Evolutionary conservation across 1,140 invertebrate species (phyloP).

Genomic region (Tribolium madens): DNA sequence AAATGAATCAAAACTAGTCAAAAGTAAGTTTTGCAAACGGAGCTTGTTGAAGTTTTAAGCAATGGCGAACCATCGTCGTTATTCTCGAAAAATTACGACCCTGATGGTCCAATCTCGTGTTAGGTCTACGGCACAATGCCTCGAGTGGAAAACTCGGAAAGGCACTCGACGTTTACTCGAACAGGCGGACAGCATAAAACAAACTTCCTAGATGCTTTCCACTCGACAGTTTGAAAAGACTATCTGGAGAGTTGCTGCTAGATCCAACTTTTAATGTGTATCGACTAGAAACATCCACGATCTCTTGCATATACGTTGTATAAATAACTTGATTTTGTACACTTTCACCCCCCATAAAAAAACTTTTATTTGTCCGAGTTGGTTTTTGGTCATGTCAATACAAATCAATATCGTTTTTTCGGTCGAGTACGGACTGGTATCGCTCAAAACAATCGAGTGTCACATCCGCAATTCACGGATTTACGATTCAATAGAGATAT

Average conservation of each 20-base stretch:
- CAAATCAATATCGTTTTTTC: slow-evolving; percentile 10
- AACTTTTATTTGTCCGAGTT: slow-evolving; percentile 20
- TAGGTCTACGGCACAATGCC: slow-evolving; percentile 1
- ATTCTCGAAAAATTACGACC: neutral
- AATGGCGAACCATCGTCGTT: neutral
- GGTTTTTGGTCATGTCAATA: slow-evolving; percentile 14
- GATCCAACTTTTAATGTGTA: slow-evolving; percentile 47
- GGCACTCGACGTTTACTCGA: slow-evolving; percentile 2
- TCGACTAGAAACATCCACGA: slow-evolving; percentile 17
- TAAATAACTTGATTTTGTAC: slow-evolving; percentile 4
- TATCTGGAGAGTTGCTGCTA: slow-evolving; percentile 39
- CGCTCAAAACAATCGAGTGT: slow-evolving; percentile 45
- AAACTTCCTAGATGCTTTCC: slow-evolving; percentile 41
- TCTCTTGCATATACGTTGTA: neutral
- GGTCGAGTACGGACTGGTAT: neutral
- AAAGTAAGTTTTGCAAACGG: neutral
- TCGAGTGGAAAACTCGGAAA: slow-evolving; percentile 4
- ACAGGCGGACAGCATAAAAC: slow-evolving; percentile 35
- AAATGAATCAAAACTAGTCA: neutral
- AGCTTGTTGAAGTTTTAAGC: neutral
- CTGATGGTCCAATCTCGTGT: neutral
- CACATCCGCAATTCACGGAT: slow-evolving; percentile 48
- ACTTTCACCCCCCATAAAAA: slow-evolving; percentile 10
- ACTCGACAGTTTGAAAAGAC: slow-evolving; percentile 29
- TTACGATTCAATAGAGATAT: slow-evolving; percentile 49